Evolutionary conservation across 2,888 invertebrate genomes (phyloP).

Genomic region (Drosophila cognata): DNA sequence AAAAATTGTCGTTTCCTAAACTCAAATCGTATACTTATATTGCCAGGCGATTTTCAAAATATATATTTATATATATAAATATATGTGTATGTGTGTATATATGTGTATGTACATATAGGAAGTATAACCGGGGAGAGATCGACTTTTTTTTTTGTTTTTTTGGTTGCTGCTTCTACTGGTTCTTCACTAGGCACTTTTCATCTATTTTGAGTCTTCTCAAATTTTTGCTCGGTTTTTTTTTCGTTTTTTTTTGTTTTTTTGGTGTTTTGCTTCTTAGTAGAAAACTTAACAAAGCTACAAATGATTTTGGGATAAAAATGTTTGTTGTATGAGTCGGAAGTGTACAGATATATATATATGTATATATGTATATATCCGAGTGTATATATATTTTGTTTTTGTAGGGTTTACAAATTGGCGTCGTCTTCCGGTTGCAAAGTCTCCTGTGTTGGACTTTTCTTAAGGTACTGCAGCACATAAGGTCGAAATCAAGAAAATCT

Average conservation of each 20-base stretch:
- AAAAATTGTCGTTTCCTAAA: slow-evolving; percentile 3
- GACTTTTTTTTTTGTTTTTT: not conserved
- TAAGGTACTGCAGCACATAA: slow-evolving; percentile 72
- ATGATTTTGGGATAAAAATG: slow-evolving; percentile 7
- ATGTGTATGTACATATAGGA: not conserved
- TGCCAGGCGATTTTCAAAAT: slow-evolving; percentile 35
- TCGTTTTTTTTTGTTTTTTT: slow-evolving; percentile 1
- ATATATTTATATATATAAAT: slow-evolving; percentile 3
- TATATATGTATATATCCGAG: not conserved
- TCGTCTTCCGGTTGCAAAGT: slow-evolving; percentile 34
- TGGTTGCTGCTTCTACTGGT: slow-evolving; percentile 26
- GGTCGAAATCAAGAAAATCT: slow-evolving; percentile 37
- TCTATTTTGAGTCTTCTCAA: slow-evolving; percentile 30
- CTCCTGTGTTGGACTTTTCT: slow-evolving; percentile 32
- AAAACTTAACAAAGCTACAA: slow-evolving; percentile 35
- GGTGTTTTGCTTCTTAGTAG: not conserved
- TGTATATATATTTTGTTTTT: slow-evolving; percentile 5
- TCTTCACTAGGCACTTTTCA: slow-evolving; percentile 70
- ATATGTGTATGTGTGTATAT: not conserved
- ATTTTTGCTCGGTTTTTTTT: not conserved
- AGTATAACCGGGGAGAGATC: slow-evolving; percentile 8
- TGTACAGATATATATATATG: not conserved
- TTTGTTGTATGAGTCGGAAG: slow-evolving; percentile 3
- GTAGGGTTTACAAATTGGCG: slow-evolving; percentile 47
- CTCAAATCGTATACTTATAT: slow-evolving; percentile 52